These are phyloP conservation scores for Drosophila mercatorum DNA, from an alignment of 2,888 invertebrate species.

Conservation along the genomic window DNA sequence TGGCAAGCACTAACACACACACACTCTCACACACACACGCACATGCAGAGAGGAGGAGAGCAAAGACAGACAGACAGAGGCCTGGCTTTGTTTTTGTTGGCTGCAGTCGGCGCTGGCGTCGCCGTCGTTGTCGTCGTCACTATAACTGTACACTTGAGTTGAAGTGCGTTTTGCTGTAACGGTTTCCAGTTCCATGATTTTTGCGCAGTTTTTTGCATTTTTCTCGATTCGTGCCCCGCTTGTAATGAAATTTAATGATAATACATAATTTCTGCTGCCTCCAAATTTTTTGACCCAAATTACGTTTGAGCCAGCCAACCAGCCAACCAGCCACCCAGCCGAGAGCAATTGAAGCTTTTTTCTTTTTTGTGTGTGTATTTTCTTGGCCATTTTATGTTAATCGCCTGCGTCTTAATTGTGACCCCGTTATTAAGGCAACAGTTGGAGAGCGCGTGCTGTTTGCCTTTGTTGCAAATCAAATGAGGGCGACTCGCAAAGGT, in stretches of 20 bases:
- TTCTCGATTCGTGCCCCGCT: slow-evolving; percentile 48
- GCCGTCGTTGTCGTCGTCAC: slow-evolving; percentile 47
- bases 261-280: slow-evolving; percentile 71
- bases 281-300: slow-evolving; percentile 76
- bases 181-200: slow-evolving; percentile 70
- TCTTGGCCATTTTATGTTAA: slow-evolving; percentile 61
- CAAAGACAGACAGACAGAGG: slow-evolving; percentile 6
- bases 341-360: slow-evolving; percentile 39
- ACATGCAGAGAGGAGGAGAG: not conserved
- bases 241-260: slow-evolving; percentile 81
- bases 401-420: slow-evolving; percentile 46
- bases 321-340: slow-evolving; percentile 37
- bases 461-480: slow-evolving; percentile 37
- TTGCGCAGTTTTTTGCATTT: slow-evolving; percentile 57
- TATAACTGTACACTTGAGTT: slow-evolving; percentile 65
- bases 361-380: not conserved
- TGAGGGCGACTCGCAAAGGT: slow-evolving; percentile 2
- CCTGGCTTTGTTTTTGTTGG: slow-evolving; percentile 59
- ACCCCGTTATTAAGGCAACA: slow-evolving; percentile 45
- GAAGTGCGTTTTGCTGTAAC: slow-evolving; percentile 75
- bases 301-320: slow-evolving; percentile 61
- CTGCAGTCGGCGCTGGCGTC: slow-evolving; percentile 37
- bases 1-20: slow-evolving; percentile 30
- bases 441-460: slow-evolving; percentile 33
- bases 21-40: not conserved